phyloP scores from a whole-genome alignment of 2,113 vertebrate species.

The Hyperopisus bebe region DNA sequence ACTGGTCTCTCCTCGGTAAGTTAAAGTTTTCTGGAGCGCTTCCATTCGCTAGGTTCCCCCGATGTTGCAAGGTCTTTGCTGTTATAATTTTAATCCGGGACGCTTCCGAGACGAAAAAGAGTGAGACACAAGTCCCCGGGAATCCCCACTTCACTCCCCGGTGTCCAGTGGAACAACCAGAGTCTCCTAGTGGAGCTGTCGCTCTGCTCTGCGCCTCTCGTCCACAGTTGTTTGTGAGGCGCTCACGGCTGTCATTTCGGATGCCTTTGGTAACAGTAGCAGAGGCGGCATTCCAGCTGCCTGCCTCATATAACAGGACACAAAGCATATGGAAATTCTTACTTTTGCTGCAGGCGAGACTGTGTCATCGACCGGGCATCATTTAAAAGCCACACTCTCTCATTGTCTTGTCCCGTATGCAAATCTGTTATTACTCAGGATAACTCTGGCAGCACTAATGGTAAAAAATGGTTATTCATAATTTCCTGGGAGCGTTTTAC shows the following conservation, averaged over 20 bases:
- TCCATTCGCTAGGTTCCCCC: slow-evolving; percentile 60
- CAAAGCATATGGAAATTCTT: slow-evolving; percentile 51
- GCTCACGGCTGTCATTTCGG: slow-evolving; percentile 48
- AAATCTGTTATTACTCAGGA: not conserved
- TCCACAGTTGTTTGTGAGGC: slow-evolving; percentile 46
- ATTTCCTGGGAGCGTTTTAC: not conserved
- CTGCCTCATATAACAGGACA: slow-evolving; percentile 45
- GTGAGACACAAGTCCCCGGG: slow-evolving; percentile 42
- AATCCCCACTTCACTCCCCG: slow-evolving; percentile 39
- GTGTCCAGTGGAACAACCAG: slow-evolving; percentile 33
- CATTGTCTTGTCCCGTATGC: not conserved
- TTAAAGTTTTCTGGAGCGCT: slow-evolving; percentile 56
- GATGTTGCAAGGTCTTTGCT: slow-evolving; percentile 51
- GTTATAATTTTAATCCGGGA: slow-evolving; percentile 48
- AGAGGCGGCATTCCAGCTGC: slow-evolving; percentile 42
- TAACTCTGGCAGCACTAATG: not conserved
- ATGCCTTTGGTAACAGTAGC: slow-evolving; percentile 53
- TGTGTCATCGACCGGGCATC: slow-evolving; percentile 45
- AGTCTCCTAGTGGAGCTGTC: slow-evolving; percentile 28
- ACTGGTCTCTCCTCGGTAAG: slow-evolving; percentile 51
- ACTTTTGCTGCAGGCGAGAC: slow-evolving; percentile 35
- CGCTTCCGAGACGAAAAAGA: slow-evolving; percentile 41
- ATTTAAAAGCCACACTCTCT: not conserved
- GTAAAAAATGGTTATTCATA: not conserved
- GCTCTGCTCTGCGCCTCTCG: slow-evolving; percentile 38